phyloP scores from a whole-genome alignment of 2,113 vertebrate species.

The Geococcyx californianus region DNA sequence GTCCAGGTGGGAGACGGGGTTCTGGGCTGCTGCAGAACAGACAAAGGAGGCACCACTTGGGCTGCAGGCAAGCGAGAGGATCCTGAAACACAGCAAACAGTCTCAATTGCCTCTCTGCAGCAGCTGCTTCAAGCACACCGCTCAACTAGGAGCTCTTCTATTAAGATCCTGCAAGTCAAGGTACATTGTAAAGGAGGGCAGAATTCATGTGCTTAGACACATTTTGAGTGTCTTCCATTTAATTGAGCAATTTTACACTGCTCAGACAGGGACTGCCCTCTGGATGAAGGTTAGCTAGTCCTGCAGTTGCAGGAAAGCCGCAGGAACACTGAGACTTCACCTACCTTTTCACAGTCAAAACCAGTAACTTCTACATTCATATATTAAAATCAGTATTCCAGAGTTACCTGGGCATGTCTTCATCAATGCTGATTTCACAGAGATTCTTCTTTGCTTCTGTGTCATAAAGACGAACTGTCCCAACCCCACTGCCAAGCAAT shows the following conservation, averaged over 20 bases:
- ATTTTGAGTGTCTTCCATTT: not conserved
- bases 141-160: not conserved
- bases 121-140: not conserved
- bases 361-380: not conserved
- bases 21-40: conserved; percentile 89
- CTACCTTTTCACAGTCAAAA: not conserved
- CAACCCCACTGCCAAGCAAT: conserved; percentile 91
- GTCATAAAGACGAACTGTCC: conserved; percentile 93
- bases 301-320: not conserved
- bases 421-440: conserved; percentile 92
- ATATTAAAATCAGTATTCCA: not conserved
- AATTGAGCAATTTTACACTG: not conserved
- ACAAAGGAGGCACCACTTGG: conserved; percentile 93
- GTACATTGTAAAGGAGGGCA: not conserved
- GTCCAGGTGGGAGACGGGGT: conserved; percentile 53
- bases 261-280: not conserved
- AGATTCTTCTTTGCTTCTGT: conserved; percentile 97
- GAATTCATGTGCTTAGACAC: not conserved
- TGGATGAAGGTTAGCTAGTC: not conserved
- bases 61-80: conserved; percentile 93
- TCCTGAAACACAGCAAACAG: conserved; percentile 77
- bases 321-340: not conserved
- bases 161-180: not conserved
- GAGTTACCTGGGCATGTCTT: conserved; percentile 88
- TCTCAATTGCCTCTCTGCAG: not conserved